Percentiles rank a stretch among this genome's conserved stretches.
Conservation (phyloP, 2,797 vertebrate genomes). For the Crocidura indochinensis region DNA sequence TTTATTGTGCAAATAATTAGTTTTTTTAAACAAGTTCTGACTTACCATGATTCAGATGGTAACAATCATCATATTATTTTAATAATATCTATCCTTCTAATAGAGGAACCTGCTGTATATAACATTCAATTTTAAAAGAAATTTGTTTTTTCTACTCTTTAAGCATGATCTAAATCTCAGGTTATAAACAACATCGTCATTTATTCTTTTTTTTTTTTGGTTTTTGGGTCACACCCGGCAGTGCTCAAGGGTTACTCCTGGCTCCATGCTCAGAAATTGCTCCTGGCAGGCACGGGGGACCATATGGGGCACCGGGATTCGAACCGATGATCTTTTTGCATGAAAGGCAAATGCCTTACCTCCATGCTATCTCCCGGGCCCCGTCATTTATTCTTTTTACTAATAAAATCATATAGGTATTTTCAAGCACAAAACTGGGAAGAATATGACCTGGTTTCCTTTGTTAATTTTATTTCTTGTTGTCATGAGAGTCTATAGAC, state of each 20-base stretch:
- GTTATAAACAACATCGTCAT: neutral
- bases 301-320: too few relatives aligned
- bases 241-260: too few relatives aligned
- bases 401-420: neutral
- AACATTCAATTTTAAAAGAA: constrained; percentile 19
- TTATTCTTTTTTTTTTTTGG: neutral
- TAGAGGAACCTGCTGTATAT: neutral
- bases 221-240: too few relatives aligned
- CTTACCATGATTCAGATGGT: constrained; percentile 20
- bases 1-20: constrained; percentile 33
- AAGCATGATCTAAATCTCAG: neutral
- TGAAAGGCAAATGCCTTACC: too few relatives aligned
- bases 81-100: neutral
- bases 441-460: neutral
- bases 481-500: neutral
- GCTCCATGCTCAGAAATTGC: too few relatives aligned
- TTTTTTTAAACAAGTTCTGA: constrained; percentile 57
- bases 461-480: constrained; percentile 14
- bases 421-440: neutral
- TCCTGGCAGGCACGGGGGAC: too few relatives aligned
- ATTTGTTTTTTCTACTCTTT: constrained; percentile 14
- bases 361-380: too few relatives aligned
- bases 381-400: too few relatives aligned
- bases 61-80: constrained; percentile 47
- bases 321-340: too few relatives aligned